Percentiles rank a stretch among this genome's conserved stretches.
Conservation (phyloP, 2,113 vertebrate genomes). For the Aphyosemion australe region DNA sequence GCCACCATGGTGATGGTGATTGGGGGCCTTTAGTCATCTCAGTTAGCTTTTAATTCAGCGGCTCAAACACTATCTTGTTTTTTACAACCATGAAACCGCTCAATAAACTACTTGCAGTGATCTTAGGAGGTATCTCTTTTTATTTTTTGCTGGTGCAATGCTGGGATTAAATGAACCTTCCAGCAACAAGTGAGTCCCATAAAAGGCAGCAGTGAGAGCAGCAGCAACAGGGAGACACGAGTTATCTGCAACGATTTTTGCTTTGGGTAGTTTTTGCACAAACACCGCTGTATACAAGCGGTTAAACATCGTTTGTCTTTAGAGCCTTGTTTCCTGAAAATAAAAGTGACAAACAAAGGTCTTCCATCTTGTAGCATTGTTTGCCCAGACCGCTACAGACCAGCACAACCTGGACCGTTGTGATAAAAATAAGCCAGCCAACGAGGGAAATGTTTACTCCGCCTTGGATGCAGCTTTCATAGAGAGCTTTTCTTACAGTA, state of each 20-base stretch:
- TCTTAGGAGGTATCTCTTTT: background rate
- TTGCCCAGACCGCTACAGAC: conserved; percentile 5
- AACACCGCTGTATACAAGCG: background rate
- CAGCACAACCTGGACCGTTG: conserved; percentile 26
- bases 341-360: conserved; percentile 9
- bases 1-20: too few relatives aligned
- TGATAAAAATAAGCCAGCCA: conserved; percentile 34
- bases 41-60: too few relatives aligned
- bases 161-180: background rate
- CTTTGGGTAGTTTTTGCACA: background rate
- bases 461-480: background rate
- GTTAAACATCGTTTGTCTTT: background rate
- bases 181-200: background rate
- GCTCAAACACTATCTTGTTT: too few relatives aligned
- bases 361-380: conserved; percentile 23
- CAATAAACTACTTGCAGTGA: background rate
- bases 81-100: too few relatives aligned
- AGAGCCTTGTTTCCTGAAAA: background rate
- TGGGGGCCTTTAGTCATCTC: too few relatives aligned
- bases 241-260: conserved; percentile 2
- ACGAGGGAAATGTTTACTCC: conserved; percentile 12
- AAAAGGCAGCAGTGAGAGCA: background rate
- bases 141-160: background rate
- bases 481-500: background rate
- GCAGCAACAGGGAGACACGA: background rate